Evolutionary conservation across 1,140 invertebrate genomes (phyloP).

Genomic region (Caenorhabditis tropicalis): DNA sequence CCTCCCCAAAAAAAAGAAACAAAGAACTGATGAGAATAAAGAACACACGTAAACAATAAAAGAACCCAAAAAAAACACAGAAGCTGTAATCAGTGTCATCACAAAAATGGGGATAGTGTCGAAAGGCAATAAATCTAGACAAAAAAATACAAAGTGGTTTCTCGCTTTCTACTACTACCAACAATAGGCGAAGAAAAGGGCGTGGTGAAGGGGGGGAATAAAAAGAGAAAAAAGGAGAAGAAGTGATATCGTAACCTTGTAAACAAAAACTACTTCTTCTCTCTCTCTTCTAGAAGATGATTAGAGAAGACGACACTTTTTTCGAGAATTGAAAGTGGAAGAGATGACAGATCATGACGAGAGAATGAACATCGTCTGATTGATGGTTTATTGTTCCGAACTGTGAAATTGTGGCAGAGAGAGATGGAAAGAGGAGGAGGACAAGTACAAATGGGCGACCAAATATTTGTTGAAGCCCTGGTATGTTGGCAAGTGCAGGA

Average conservation of each 20-base stretch:
- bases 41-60: not conserved
- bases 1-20: not conserved
- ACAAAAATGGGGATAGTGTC: no score
- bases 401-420: not conserved
- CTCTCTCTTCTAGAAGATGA: not conserved
- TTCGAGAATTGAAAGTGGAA: not conserved
- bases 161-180: not conserved
- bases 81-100: no score
- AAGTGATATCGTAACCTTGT: slow-evolving; percentile 41
- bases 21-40: not conserved
- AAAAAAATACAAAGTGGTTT: slow-evolving; percentile 2
- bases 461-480: slow-evolving; percentile 18
- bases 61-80: not conserved
- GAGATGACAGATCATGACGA: not conserved
- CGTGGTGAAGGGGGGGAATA: no score
- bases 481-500: not conserved
- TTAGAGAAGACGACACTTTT: not conserved
- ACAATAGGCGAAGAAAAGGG: not conserved
- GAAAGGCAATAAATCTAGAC: slow-evolving; percentile 21
- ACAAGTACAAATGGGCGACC: slow-evolving; percentile 10
- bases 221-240: no score
- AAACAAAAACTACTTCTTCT: not conserved
- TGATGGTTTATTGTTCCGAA: slow-evolving; percentile 38
- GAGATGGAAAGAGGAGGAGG: not conserved
- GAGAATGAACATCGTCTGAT: slow-evolving; percentile 42